Evolutionary conservation across 1,140 invertebrate genomes (phyloP), one percentile per base, ranked within the genome.

Genomic region (Armadillidium nasatum): DNA sequence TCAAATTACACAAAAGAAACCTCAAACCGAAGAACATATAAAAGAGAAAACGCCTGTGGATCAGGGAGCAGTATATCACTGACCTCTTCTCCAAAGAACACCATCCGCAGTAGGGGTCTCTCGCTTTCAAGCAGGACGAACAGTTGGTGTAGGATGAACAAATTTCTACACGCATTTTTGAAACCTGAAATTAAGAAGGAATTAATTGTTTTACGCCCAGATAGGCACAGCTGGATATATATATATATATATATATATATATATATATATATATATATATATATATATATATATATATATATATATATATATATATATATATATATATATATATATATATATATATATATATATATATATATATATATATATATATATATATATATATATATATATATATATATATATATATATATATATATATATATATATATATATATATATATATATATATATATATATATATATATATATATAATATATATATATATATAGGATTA

Each of bases 81-180:
- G 15, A 92, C 91, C 90, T 89, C 86, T 96, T 97, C 84, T 98
- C 95, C 75, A 98, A 85, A 0, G 96, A 96, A 86, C 96, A 98
- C 96, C 96, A 99, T 10, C 96, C 96, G 86, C 97, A 99, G 83
- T 97, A 97, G 0, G 97, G 96, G 87, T 99, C 96, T 82, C 90
- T 90, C 0, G 94, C 94, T 83, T 93, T 92, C 7, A 97, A 87
- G 85, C 97, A 98, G 10, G 90, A 87, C 7, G 90, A 92, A 85
- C 97, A 99, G 79, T 94, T 95, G 4, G 89, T 90, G 84, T 95
- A 94, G 82, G 90, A 90, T 60, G 89, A 90, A 86, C 97, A 99
- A 81, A 94, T 92, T 83, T 97, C 93, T 19, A 97, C 91, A 80
- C 91, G 90, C 74, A 98, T 88, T 88, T 97, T 96, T 0, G 92